Conservation (phyloP, 1,140 invertebrate species). For the Drosophila guanche region DNA sequence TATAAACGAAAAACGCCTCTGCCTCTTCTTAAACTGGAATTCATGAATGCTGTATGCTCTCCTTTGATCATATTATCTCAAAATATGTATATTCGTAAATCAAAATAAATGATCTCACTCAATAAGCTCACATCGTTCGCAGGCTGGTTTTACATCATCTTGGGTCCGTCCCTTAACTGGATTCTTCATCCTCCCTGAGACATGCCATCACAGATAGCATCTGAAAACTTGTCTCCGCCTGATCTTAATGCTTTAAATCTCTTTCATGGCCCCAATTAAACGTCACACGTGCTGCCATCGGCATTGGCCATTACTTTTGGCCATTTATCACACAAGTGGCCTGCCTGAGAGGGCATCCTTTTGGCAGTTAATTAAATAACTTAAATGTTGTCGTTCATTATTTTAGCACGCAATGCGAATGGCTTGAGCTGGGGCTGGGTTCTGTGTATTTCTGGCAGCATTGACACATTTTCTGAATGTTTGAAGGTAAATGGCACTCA, state of each 20-base stretch:
- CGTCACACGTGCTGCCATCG: constrained; percentile 51
- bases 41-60: neutral
- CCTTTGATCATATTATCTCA: constrained; percentile 3
- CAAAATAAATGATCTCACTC: constrained; percentile 40
- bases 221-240: constrained; percentile 34
- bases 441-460: constrained; percentile 29
- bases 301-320: constrained; percentile 41
- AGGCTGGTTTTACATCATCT: constrained; percentile 47
- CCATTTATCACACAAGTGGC: constrained; percentile 20
- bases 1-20: too few relatives aligned
- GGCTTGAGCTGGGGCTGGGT: constrained; percentile 4
- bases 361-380: constrained; percentile 43
- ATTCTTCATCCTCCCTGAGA: neutral
- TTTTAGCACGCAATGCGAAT: constrained; percentile 15
- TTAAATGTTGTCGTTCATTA: constrained; percentile 45
- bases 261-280: constrained; percentile 49
- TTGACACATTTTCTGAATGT: constrained; percentile 36
- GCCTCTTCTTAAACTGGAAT: neutral
- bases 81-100: constrained; percentile 15
- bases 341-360: constrained; percentile 23
- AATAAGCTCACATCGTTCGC: constrained; percentile 14
- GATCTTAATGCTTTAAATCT: constrained; percentile 50
- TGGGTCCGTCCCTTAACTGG: constrained; percentile 8
- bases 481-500: constrained; percentile 29
- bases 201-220: constrained; percentile 23